Percentiles rank a stretch among this genome's conserved stretches.
These are phyloP conservation scores for Bilobella aurantiaca DNA, from an alignment of 1,140 invertebrate genomes.

Conservation along the genomic window DNA sequence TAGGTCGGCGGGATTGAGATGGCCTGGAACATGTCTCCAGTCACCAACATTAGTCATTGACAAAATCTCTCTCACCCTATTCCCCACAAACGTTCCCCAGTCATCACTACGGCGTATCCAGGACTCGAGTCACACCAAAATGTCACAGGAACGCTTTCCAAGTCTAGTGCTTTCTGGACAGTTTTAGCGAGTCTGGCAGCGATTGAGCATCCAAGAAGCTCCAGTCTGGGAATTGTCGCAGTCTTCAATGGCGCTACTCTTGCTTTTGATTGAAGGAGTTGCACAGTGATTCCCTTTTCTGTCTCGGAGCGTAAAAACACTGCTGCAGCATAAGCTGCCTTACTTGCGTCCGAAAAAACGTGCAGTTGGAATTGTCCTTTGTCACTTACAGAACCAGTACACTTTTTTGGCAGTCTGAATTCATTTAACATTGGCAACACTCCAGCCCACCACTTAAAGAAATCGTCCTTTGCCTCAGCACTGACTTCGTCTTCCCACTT, in stretches of 20 bases:
- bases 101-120: conserved; percentile 19
- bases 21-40: conserved; percentile 21
- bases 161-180: background rate
- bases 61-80: conserved; percentile 19
- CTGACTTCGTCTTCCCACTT: conserved; percentile 24
- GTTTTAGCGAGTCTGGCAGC: conserved; percentile 34
- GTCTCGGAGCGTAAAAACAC: conserved; percentile 34
- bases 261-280: conserved; percentile 37
- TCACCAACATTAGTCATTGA: background rate
- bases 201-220: conserved; percentile 38
- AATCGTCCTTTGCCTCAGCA: background rate
- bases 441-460: conserved; percentile 9
- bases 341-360: conserved; percentile 38
- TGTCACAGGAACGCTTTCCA: background rate
- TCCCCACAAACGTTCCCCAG: conserved; percentile 19
- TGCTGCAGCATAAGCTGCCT: conserved; percentile 36
- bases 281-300: conserved; percentile 8
- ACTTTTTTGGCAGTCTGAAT: conserved; percentile 9
- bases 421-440: conserved; percentile 2
- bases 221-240: conserved; percentile 36
- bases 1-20: conserved; percentile 19
- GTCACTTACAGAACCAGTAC: background rate
- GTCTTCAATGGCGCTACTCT: conserved; percentile 36
- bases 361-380: conserved; percentile 29
- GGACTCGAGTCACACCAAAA: conserved; percentile 16